A percentile compares a stretch with the other conserved stretches of the same genome.
Conservation (phyloP, 2,113 vertebrate species). For the Tyto alba region DNA sequence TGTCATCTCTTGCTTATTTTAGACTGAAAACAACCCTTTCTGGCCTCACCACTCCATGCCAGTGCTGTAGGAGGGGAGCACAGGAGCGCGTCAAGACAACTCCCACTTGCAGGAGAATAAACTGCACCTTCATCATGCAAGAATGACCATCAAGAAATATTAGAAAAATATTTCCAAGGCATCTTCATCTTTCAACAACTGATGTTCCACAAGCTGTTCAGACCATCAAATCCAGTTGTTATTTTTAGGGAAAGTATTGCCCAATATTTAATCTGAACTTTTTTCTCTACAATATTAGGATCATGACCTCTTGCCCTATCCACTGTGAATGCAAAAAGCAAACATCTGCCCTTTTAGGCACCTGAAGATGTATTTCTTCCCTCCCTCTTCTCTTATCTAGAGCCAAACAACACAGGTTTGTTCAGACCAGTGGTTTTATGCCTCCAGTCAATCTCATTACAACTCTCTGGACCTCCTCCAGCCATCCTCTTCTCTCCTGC, state of each 20-base stretch:
- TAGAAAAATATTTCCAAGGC: background rate
- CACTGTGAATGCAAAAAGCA: background rate
- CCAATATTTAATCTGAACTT: background rate
- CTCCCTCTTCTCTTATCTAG: background rate
- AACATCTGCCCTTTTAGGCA: background rate
- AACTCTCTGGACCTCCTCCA: background rate
- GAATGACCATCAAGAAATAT: background rate
- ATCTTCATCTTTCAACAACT: background rate
- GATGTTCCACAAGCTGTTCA: background rate
- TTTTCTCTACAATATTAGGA: background rate
- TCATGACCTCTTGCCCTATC: background rate
- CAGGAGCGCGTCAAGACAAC: background rate
- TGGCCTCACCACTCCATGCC: background rate
- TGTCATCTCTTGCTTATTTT: background rate
- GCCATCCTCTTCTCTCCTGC: background rate
- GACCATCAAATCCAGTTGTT: background rate
- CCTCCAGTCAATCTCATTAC: background rate
- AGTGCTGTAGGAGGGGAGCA: background rate
- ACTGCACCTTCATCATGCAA: background rate
- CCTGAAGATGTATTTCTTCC: background rate
- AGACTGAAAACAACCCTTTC: background rate
- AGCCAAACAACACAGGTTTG: background rate
- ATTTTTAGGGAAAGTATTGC: background rate
- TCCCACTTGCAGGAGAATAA: background rate
- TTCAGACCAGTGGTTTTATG: background rate